Evolutionary conservation across 37 sponge, comb jelly and placozoan genomes (phyloP).

Genomic region (Agelas oroides): DNA sequence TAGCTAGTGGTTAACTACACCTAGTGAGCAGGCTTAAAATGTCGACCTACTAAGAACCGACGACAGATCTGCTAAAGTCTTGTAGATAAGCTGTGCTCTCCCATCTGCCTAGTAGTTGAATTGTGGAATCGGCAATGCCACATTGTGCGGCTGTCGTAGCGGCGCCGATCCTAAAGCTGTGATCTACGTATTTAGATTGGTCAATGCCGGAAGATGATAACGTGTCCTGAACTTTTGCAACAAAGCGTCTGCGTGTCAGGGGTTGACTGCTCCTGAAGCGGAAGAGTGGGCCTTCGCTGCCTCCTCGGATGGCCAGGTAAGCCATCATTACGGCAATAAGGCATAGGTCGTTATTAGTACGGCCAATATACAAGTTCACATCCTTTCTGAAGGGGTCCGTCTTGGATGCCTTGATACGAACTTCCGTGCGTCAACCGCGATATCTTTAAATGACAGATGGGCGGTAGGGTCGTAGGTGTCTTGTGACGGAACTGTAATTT

Average conservation of each 20-base stretch:
- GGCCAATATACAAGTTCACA: not conserved
- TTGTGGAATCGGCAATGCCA: not conserved
- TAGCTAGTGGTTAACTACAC: too few relatives aligned
- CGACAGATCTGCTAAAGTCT: not conserved
- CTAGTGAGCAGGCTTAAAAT: too few relatives aligned
- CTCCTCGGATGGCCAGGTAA: constrained; percentile 7
- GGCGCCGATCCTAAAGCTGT: constrained; percentile 36
- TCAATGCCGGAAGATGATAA: not conserved
- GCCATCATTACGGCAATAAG: constrained; percentile 2
- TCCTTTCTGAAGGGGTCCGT: constrained; percentile 36
- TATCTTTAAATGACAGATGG: constrained; percentile 1
- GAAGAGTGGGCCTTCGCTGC: constrained; percentile 16
- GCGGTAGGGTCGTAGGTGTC: not conserved
- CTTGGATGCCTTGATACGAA: constrained; percentile 27
- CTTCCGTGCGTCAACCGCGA: too few relatives aligned
- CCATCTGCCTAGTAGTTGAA: not conserved
- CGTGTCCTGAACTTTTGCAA: not conserved
- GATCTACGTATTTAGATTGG: constrained; percentile 4
- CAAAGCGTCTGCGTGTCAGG: constrained; percentile 11
- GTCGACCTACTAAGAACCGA: too few relatives aligned
- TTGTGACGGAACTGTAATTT: constrained; percentile 2
- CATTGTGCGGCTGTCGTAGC: constrained; percentile 21
- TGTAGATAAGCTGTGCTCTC: not conserved
- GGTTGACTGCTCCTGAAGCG: not conserved
- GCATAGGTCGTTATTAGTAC: constrained; percentile 18